A percentile compares a stretch with the other conserved stretches of the same genome.
These are phyloP conservation scores for Carduelis carduelis DNA, from an alignment of 2,797 vertebrate genomes.

Conservation along the genomic window DNA sequence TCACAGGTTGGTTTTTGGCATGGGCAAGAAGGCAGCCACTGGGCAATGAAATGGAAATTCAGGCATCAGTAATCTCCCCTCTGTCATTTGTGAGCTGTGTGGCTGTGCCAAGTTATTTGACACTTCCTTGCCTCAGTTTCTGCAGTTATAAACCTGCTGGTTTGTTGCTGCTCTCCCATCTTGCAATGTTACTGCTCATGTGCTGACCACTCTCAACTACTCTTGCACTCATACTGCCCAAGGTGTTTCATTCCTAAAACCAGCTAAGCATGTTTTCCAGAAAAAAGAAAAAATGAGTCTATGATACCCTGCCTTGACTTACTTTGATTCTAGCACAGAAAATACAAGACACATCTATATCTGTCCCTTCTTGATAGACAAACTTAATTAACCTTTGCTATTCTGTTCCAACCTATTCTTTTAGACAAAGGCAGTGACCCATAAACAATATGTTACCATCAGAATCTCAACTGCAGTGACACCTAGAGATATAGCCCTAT, in stretches of 20 bases:
- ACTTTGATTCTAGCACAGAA: conserved; percentile 62
- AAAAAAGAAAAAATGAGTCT: not conserved
- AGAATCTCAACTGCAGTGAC: conserved; percentile 74
- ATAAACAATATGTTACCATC: conserved; percentile 89
- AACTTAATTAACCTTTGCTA: conserved; percentile 99
- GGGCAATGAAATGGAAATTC: not conserved
- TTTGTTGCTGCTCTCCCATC: not conserved
- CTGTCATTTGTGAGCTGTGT: not conserved
- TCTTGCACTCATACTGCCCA: not conserved
- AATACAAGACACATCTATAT: conserved; percentile 68
- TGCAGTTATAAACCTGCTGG: not conserved
- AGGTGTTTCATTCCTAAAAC: not conserved
- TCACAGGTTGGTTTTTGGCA: not conserved
- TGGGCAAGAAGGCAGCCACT: not conserved
- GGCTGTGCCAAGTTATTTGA: not conserved
- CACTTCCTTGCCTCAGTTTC: not conserved
- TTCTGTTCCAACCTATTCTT: conserved; percentile 85
- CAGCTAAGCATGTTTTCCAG: conserved; percentile 30
- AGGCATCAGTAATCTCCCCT: not conserved
- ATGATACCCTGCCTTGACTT: conserved; percentile 38
- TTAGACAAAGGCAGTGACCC: conserved; percentile 92
- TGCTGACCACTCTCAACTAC: not conserved
- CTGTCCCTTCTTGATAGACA: conserved; percentile 84
- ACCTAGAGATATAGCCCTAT: conserved; percentile 85
- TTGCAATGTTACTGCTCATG: not conserved